These are phyloP conservation scores for Eulemur rufifrons DNA, from an alignment of 2,113 vertebrate species.

Conservation along the genomic window DNA sequence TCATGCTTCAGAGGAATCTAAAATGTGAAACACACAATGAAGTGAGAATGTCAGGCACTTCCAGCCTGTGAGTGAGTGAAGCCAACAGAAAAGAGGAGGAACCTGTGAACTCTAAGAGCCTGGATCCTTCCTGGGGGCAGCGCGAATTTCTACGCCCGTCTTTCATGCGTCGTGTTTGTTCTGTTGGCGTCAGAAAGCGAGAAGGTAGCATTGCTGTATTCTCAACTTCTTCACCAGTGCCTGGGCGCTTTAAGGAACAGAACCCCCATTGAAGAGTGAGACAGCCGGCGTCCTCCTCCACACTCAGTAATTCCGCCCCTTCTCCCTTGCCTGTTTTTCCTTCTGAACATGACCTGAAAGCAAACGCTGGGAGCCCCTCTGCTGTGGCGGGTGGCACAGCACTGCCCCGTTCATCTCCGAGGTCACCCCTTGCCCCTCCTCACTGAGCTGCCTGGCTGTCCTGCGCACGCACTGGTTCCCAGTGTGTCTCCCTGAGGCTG, in stretches of 20 bases:
- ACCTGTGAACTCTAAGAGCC: fast-evolving
- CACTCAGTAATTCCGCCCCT: fast-evolving
- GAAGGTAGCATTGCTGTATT: fast-evolving
- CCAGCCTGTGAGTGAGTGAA: fast-evolving
- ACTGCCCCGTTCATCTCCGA: not conserved
- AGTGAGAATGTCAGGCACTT: fast-evolving
- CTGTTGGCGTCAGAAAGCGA: not conserved
- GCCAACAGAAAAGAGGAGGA: not conserved
- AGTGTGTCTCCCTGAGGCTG: not conserved
- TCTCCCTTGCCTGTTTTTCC: not conserved
- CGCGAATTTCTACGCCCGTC: fast-evolving
- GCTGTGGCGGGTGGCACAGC: not conserved
- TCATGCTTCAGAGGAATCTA: not conserved
- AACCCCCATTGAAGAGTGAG: not conserved
- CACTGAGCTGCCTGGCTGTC: not conserved
- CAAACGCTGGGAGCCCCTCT: not conserved
- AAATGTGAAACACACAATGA: no score
- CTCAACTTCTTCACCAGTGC: not conserved
- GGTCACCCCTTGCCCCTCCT: not conserved
- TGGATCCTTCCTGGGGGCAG: fast-evolving
- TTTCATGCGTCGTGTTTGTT: fast-evolving
- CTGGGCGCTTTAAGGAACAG: not conserved
- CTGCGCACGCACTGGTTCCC: not conserved
- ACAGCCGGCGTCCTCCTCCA: not conserved
- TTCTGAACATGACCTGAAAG: slow-evolving; percentile 5